Evolutionary conservation across 2,888 invertebrate genomes (phyloP).

Genomic region (Gastracanthus pulcherrimus): DNA sequence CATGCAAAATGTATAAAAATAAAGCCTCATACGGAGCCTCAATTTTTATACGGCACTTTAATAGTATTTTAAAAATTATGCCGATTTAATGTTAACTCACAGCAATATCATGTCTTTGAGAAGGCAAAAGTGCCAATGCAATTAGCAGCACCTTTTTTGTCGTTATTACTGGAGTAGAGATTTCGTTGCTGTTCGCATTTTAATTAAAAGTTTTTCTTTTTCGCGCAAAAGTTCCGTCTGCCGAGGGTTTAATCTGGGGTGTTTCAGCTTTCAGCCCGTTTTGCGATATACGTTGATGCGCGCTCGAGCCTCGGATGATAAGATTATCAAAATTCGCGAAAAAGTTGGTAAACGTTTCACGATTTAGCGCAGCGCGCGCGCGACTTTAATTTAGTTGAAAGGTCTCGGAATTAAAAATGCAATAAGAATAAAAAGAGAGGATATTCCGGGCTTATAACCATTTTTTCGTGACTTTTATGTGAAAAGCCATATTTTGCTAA

Average conservation of each 20-base stretch:
- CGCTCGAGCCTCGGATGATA: not conserved
- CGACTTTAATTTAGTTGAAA: not conserved
- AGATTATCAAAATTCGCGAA: not conserved
- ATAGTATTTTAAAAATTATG: too few relatives aligned
- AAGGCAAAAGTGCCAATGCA: too few relatives aligned
- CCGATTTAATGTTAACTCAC: too few relatives aligned
- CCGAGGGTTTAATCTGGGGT: not conserved
- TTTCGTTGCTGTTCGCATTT: not conserved
- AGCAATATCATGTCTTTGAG: too few relatives aligned
- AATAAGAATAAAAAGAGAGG: not conserved
- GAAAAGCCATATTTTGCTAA: too few relatives aligned
- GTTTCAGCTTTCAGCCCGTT: too few relatives aligned
- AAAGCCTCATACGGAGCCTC: too few relatives aligned
- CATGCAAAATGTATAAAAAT: too few relatives aligned
- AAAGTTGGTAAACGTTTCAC: not conserved
- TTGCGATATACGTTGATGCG: not conserved
- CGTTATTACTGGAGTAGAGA: not conserved
- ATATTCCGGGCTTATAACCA: not conserved
- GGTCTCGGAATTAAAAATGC: not conserved
- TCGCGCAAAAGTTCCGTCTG: not conserved
- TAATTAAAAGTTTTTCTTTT: slow-evolving; percentile 1
- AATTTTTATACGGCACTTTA: too few relatives aligned
- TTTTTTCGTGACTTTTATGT: not conserved
- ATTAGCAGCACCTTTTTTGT: too few relatives aligned
- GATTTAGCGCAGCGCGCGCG: not conserved